Percentiles rank a stretch among this genome's conserved stretches.
Evolutionary conservation across 2,797 vertebrate species (phyloP).

Genomic region (Phataginus tricuspis): DNA sequence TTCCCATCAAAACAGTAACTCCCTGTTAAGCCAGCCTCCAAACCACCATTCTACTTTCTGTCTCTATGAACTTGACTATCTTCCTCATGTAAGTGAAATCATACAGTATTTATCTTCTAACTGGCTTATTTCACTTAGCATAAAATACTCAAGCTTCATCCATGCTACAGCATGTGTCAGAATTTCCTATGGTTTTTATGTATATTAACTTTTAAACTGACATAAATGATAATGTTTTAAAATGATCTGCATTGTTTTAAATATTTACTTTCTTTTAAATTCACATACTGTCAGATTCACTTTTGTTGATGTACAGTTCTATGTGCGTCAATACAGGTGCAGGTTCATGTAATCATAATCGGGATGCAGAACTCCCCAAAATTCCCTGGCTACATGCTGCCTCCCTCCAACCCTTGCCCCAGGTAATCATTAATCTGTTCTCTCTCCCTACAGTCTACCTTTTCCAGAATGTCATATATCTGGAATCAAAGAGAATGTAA

Average conservation of each 20-base stretch:
- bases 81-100: not conserved
- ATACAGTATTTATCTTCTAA: not conserved
- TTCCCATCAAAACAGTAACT: too few relatives aligned
- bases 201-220: conserved; percentile 22
- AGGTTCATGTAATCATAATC: not conserved
- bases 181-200: not conserved
- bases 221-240: not conserved
- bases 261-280: not conserved
- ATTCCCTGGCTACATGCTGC: not conserved
- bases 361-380: not conserved
- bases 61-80: too few relatives aligned
- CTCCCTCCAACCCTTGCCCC: not conserved
- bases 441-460: not conserved
- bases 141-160: not conserved
- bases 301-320: not conserved
- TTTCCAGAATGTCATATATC: not conserved
- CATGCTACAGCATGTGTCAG: not conserved
- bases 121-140: not conserved
- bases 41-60: too few relatives aligned
- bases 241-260: not conserved
- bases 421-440: not conserved
- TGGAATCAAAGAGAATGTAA: not conserved
- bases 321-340: not conserved
- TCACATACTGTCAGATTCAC: not conserved
- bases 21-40: too few relatives aligned